Base-by-base conservation (phyloP, 1,140 invertebrate species). In the Ostrea edulis region DNA sequence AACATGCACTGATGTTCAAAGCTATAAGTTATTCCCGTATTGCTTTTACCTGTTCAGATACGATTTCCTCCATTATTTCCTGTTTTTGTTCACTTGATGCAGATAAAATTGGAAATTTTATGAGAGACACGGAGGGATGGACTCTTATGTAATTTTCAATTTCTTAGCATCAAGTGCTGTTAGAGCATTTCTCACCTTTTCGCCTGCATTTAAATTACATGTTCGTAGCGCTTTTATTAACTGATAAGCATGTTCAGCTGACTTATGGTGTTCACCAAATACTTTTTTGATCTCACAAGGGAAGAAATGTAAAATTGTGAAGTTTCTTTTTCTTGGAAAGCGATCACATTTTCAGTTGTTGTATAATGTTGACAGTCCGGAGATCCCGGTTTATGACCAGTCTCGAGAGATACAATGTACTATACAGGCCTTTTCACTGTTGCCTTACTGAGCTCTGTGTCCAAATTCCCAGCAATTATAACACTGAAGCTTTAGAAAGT, bases 241-340 rank as follows among this genome's bases (percentile, higher is more conserved):
- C 81, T 82, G 81, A 51, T 35, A 82, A n/a, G 81, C 81, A 82
- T 82, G 29, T 52, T 82, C 81, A n/a, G 81, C 81, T n/a, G 81
- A 82, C 44, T 82, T 4, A 35, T 82, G 81, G 22, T 29, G 17
- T 35, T 82, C 81, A 8, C 81, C 81, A 82, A 82, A 82, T 11
- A 82, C 81, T n/a, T n/a, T n/a, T 82, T 51, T 82, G 25, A 82
- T 35, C 11, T 82, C 44, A 11, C 83, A 84, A 54, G 51, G 83
- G 11, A 54, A 84, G 20, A 84, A 53, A 55, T 84, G 52, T 17
- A 22, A 84, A 11, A 84, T 53, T n/a, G n/a, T 5, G 53, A 12
- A 84, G 4, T 84, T 53, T 55, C 44, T 54, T 84, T n/a, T 55
- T 14, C 51, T 53, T 55, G 51, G 53, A 84, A 55, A 22, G n/a